These are phyloP conservation scores for Phenganax marumi DNA, from an alignment of 92 coral and sea anemone species.

Conservation along the genomic window DNA sequence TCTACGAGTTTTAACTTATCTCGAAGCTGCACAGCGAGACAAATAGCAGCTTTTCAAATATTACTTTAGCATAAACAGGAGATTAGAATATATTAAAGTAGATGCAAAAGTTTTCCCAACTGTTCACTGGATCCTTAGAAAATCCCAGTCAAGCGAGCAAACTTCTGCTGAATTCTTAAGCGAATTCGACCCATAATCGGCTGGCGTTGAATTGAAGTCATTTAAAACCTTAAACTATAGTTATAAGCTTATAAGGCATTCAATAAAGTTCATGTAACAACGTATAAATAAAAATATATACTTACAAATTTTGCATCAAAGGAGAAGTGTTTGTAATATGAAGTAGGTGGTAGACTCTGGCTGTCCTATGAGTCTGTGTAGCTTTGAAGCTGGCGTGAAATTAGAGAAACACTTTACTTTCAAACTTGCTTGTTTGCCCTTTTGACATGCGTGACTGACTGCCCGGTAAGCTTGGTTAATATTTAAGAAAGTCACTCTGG, in stretches of 20 bases:
- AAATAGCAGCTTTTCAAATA: slow-evolving; percentile 45
- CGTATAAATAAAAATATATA: neutral
- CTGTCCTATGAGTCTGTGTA: neutral
- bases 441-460: slow-evolving; percentile 45
- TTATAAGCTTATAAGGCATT: slow-evolving; percentile 18
- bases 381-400: slow-evolving; percentile 8
- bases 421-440: slow-evolving; percentile 36
- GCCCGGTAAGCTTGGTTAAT: slow-evolving; percentile 13
- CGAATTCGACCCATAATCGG: neutral
- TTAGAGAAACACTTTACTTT: slow-evolving; percentile 15
- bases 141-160: neutral
- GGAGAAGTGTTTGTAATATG: neutral
- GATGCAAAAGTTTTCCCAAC: slow-evolving; percentile 25
- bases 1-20: neutral
- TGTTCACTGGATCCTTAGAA: neutral
- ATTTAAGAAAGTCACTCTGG: slow-evolving; percentile 38
- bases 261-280: slow-evolving; percentile 28
- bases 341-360: neutral
- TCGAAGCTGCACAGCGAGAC: slow-evolving; percentile 17
- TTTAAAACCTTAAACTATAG: slow-evolving; percentile 18
- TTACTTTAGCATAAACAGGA: slow-evolving; percentile 41
- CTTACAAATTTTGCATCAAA: neutral
- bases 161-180: neutral
- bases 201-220: neutral
- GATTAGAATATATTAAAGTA: slow-evolving; percentile 26